Evolutionary conservation across 2,888 invertebrate species (phyloP).

Genomic region (Ichneumoninae sp.): DNA sequence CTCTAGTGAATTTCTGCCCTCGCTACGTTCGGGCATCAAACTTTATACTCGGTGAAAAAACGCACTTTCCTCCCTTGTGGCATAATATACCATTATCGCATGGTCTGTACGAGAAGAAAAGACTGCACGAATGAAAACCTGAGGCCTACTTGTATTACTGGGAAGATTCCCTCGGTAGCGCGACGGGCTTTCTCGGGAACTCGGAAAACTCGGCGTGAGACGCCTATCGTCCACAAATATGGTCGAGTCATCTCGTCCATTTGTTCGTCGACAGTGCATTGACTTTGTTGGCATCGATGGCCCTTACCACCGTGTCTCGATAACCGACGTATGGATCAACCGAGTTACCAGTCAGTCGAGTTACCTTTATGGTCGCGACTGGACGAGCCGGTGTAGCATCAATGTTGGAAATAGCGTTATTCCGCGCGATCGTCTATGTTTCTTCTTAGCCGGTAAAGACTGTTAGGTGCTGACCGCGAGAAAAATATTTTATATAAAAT

Average conservation of each 20-base stretch:
- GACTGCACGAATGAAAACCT: too few relatives aligned
- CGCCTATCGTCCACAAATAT: neutral
- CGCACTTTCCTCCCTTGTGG: too few relatives aligned
- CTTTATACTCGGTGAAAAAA: too few relatives aligned
- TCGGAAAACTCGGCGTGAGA: constrained; percentile 8
- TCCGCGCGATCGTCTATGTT: constrained; percentile 10
- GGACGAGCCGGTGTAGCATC: constrained; percentile 29
- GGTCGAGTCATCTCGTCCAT: constrained; percentile 1
- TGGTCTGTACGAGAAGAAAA: too few relatives aligned
- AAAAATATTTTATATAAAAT: too few relatives aligned
- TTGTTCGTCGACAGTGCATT: constrained; percentile 10
- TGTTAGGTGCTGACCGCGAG: too few relatives aligned
- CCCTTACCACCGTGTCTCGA: constrained; percentile 25
- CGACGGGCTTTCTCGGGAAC: constrained; percentile 1
- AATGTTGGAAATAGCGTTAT: constrained; percentile 41
- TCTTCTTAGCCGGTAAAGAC: too few relatives aligned
- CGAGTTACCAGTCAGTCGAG: constrained; percentile 79
- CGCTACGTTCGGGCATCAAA: too few relatives aligned
- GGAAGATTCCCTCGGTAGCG: neutral
- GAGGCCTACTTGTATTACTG: too few relatives aligned
- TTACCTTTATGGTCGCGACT: constrained; percentile 76
- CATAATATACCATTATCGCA: too few relatives aligned
- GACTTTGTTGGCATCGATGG: constrained; percentile 4
- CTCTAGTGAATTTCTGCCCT: too few relatives aligned
- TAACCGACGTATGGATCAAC: constrained; percentile 50